Percentiles rank a stretch among this genome's conserved stretches.
These are phyloP conservation scores for Philereme vetulata DNA, from an alignment of 2,888 invertebrate genomes.

Conservation along the genomic window DNA sequence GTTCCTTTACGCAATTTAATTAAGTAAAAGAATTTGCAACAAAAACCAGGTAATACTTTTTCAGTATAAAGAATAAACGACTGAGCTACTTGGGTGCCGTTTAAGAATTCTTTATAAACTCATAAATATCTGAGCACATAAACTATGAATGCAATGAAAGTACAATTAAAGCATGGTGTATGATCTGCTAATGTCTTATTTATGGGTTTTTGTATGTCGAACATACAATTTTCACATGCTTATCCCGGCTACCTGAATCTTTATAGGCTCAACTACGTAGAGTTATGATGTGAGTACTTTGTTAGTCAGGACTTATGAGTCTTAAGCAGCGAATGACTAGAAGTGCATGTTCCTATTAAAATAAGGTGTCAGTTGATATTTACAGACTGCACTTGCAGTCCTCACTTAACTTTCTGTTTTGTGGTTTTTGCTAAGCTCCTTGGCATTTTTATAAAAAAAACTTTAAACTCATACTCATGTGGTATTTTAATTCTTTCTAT, in stretches of 20 bases:
- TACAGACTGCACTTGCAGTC: background rate
- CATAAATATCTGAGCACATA: conserved; percentile 50
- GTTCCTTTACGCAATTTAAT: too few species aligned
- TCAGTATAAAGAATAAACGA: conserved; percentile 27
- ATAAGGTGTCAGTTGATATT: conserved; percentile 9
- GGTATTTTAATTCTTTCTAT: too few species aligned
- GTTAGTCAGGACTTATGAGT: conserved; percentile 16
- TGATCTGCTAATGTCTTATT: conserved; percentile 82
- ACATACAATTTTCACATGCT: conserved; percentile 79
- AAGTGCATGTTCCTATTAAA: conserved; percentile 19
- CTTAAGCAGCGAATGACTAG: conserved; percentile 20
- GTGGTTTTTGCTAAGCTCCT: too few species aligned
- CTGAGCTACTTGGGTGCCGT: conserved; percentile 23
- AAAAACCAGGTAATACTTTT: conserved; percentile 10
- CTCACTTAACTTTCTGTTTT: background rate
- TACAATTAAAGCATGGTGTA: conserved; percentile 62
- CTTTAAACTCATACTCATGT: too few species aligned
- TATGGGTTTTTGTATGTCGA: conserved; percentile 70
- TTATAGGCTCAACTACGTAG: conserved; percentile 29
- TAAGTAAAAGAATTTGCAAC: background rate
- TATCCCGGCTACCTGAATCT: conserved; percentile 65
- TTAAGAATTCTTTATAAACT: conserved; percentile 38
- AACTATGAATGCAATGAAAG: conserved; percentile 62
- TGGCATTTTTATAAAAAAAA: too few species aligned
- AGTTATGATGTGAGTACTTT: conserved; percentile 33